Evolutionary conservation across 2,797 vertebrate genomes (phyloP).

Genomic region (Myotis myotis): DNA sequence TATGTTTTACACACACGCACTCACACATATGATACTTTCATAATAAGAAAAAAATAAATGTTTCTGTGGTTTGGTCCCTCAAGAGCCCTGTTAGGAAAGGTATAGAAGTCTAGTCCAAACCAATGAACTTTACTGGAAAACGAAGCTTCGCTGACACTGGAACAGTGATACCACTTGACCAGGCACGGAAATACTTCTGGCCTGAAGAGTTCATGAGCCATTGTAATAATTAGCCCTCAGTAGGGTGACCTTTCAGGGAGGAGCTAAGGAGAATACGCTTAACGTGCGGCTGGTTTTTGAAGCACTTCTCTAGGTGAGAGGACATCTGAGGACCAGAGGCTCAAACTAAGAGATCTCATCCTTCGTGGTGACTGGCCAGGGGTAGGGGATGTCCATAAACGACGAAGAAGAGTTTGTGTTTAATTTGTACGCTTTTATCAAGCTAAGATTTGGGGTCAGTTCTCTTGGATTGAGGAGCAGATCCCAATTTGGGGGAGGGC

Average conservation of each 20-base stretch:
- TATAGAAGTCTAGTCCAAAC: conserved; percentile 2
- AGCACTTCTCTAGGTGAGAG: background rate
- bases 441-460: background rate
- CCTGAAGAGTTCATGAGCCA: background rate
- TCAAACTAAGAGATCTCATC: background rate
- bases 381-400: background rate
- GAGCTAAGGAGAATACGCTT: background rate
- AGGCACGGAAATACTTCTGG: background rate
- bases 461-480: background rate
- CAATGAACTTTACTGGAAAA: conserved; percentile 38
- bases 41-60: conserved; percentile 25
- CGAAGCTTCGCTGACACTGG: background rate
- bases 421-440: background rate
- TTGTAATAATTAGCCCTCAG: background rate
- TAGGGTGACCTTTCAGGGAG: background rate
- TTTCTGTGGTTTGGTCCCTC: background rate
- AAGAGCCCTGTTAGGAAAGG: background rate
- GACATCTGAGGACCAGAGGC: background rate
- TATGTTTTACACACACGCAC: background rate
- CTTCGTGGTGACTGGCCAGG: background rate
- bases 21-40: background rate
- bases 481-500: background rate
- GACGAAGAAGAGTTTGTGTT: background rate
- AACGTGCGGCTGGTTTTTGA: background rate
- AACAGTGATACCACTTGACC: background rate